These are phyloP conservation scores for Henricia sp. DNA, from an alignment of 53 echinoderm and acorn worm genomes.

Conservation along the genomic window DNA sequence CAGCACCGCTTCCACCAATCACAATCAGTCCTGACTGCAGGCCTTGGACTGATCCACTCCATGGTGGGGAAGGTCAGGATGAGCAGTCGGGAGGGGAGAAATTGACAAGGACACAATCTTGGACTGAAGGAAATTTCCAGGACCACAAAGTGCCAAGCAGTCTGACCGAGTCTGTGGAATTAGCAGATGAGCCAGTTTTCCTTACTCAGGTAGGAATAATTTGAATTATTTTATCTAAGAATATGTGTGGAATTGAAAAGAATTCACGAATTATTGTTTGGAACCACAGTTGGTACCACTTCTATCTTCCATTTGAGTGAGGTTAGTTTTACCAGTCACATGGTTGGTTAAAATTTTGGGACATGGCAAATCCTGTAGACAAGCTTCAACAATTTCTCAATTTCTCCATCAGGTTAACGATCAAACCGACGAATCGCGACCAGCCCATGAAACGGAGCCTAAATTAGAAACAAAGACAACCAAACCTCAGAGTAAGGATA, in stretches of 20 bases:
- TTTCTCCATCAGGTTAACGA: conserved; percentile 79
- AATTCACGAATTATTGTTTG: no score
- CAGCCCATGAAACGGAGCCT: background rate
- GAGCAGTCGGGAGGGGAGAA: conserved; percentile 55
- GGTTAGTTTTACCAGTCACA: no score
- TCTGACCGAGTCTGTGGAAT: background rate
- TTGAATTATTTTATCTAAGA: no score
- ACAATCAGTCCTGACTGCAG: conserved; percentile 24
- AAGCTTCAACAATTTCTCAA: background rate
- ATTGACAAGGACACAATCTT: conserved; percentile 71
- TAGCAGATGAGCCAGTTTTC: conserved; percentile 88
- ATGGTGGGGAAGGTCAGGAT: conserved; percentile 8
- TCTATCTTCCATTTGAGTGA: no score
- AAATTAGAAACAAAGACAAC: conserved; percentile 22
- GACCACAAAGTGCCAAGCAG: conserved; percentile 3
- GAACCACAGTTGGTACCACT: no score
- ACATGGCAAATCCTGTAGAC: no score
- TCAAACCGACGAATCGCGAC: conserved; percentile 47
- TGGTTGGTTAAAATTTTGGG: no score
- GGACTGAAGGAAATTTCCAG: conserved; percentile 76
- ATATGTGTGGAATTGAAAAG: no score
- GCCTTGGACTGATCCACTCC: conserved; percentile 63
- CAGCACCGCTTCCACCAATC: conserved; percentile 86
- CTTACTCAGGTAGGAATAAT: conserved; percentile 89
- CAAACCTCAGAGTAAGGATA: conserved; percentile 63